Evolutionary conservation across 2,797 vertebrate genomes (phyloP).

Genomic region (Labeo calbasu): DNA sequence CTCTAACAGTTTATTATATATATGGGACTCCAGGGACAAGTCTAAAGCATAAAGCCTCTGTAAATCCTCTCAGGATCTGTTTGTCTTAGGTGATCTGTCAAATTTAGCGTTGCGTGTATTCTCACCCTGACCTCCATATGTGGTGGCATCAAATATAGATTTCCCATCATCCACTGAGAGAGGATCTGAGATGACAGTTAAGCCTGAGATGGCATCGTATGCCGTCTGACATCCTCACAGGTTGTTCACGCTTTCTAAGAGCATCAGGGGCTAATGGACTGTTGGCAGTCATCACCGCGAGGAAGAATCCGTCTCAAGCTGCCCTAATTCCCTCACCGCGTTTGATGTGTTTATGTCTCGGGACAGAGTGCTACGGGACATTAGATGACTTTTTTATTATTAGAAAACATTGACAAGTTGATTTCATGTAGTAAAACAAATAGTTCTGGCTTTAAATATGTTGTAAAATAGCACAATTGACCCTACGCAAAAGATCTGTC

Average conservation of each 20-base stretch:
- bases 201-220: background rate
- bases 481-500: too few relatives aligned
- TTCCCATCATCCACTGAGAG: background rate
- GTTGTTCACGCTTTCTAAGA: conserved; percentile 22
- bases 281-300: background rate
- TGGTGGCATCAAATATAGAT: conserved; percentile 22
- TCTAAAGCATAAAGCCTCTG: background rate
- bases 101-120: background rate
- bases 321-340: conserved; percentile 17
- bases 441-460: background rate
- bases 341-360: background rate
- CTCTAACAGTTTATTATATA: background rate
- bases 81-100: background rate
- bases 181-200: conserved; percentile 28
- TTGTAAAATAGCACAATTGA: background rate
- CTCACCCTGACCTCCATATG: conserved; percentile 14
- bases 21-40: background rate
- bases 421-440: background rate
- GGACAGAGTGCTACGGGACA: background rate
- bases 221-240: background rate
- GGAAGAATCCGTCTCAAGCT: conserved; percentile 30
- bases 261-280: conserved; percentile 32
- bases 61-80: background rate
- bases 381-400: background rate
- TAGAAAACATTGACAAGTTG: background rate